Base-by-base conservation (phyloP, 2,113 vertebrate species). In the Pseudorasbora parva region DNA sequence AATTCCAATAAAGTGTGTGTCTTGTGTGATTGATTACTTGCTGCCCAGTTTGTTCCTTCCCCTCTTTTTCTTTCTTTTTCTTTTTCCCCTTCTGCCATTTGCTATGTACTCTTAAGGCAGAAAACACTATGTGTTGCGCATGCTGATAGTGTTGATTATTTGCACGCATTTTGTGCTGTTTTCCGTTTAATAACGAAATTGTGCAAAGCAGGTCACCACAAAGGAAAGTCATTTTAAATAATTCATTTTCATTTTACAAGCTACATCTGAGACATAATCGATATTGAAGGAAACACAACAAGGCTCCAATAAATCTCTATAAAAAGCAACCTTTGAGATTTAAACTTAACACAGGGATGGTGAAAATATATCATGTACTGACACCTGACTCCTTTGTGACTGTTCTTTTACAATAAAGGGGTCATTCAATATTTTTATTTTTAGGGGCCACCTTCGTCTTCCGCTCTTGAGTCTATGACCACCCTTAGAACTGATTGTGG, bases 1-100 rank as follows among this genome's bases (percentile, higher is more conserved):
- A 91, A 91, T 93, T 85, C 89, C 83, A 76, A 93, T 91, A 87
- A 91, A 92, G 90, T 90, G 23, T 91, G 85, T 89, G 84, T 87
- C 87, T 75, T 17, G 59, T 90, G 87, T 93, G 91, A 92, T 93
- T 87, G 91, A 92, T 93, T 90, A 89, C 88, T 85, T 72, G 78
- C 76, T 86, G 56, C 89, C 86, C 79, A 64, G 64, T 71, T 80
- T 88, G 71, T 89, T 86, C 56, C 62, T 30, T 41, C 76, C 81
- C 56, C 25, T 37, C 15, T 51, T 68, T 47, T 10, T 10, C 60
- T 15, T 49, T 43, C 9, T 30, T 12, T 82, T 54, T 49, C 11
- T 25, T 15, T 71, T 37, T 64, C 9, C 76, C 15, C 19, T 14
- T 62, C 41, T 47, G 8, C 37, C 43, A 21, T 30, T 49, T 27